Base-by-base conservation (phyloP, 2,888 invertebrate genomes). In the Pyrocoelia pectoralis region DNA sequence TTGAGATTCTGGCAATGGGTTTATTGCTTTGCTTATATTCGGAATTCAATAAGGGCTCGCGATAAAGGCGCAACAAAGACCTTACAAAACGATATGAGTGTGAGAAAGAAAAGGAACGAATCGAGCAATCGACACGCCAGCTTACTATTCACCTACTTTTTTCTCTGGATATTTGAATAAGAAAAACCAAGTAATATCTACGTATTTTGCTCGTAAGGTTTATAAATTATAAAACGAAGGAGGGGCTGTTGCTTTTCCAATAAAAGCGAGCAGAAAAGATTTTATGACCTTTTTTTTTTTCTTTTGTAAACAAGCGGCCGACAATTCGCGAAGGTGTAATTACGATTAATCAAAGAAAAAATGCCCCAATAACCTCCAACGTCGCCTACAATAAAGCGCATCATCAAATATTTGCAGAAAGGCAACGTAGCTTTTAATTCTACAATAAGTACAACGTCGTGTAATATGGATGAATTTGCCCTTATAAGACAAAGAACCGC, bases 21-120 rank as follows among this genome's bases (percentile, higher is more conserved):
- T 79, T 79, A 79, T 79, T 77, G 78, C 77, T 77, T 78, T 77
- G 77, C 77, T 78, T 78, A 78, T 78, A 77, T 77, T 77, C 76
- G 72, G 76, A 78, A 79, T 78, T 78, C 78, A 79, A 78, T 79
- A 78, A 77, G 76, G 74, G 50, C 74, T 72, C 70, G 66, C 76
- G 72, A 78, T 78, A 76, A 77, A 76, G 74, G 74, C 71, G 73
- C 75, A 73, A 70, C 71, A 68, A 68, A 68, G 69, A 73, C 70
- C 64, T 67, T 60, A 66, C 61, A 64, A 66, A 66, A 65, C 69
- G 61, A 70, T 67, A 68, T 71, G 70, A 62, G 70, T 63, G 66
- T 59, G 65, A 68, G 66, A 69, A 65, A 61, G 71, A 71, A 28
- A 15, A 15, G n/a, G 43, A 19, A 43, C 15, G 38, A 10, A 24